Conservation (phyloP, 1,140 invertebrate species). For the Micrasema minimum region DNA sequence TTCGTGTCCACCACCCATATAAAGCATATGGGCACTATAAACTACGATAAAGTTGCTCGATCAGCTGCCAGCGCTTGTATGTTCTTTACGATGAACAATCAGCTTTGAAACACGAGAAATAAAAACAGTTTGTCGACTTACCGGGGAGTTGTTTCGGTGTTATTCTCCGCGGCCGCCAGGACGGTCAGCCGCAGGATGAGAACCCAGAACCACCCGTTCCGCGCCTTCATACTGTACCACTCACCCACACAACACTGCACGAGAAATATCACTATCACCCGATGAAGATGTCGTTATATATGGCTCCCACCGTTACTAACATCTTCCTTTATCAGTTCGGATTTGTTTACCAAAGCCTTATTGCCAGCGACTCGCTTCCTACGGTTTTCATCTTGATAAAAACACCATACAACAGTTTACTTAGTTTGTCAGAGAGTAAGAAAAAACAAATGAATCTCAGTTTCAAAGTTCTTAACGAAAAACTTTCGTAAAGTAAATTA, state of each 20-base stretch:
- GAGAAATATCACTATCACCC: slow-evolving; percentile 33
- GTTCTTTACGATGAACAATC: too few relatives aligned
- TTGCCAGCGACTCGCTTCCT: slow-evolving; percentile 8
- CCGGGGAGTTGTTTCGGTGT: background rate
- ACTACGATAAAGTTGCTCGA: too few relatives aligned
- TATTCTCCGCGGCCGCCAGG: slow-evolving; percentile 16
- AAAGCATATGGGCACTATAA: too few relatives aligned
- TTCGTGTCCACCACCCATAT: too few relatives aligned
- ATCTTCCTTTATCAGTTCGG: slow-evolving; percentile 32
- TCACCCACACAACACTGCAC: slow-evolving; percentile 21
- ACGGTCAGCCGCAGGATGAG: slow-evolving; percentile 13
- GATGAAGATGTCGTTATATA: slow-evolving; percentile 23
- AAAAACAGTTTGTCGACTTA: too few relatives aligned
- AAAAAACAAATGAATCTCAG: background rate
- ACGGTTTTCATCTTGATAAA: slow-evolving; percentile 27
- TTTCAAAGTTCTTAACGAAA: too few relatives aligned
- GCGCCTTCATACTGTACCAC: slow-evolving; percentile 33
- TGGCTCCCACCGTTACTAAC: slow-evolving; percentile 13
- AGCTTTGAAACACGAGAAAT: too few relatives aligned
- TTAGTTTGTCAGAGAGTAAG: background rate
- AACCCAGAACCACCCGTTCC: slow-evolving; percentile 3
- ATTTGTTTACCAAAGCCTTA: slow-evolving; percentile 30
- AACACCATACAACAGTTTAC: background rate
- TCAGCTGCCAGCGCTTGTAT: too few relatives aligned
- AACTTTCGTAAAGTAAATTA: background rate